Conservation (phyloP, 1,140 invertebrate genomes). For the Drosophila miranda region DNA sequence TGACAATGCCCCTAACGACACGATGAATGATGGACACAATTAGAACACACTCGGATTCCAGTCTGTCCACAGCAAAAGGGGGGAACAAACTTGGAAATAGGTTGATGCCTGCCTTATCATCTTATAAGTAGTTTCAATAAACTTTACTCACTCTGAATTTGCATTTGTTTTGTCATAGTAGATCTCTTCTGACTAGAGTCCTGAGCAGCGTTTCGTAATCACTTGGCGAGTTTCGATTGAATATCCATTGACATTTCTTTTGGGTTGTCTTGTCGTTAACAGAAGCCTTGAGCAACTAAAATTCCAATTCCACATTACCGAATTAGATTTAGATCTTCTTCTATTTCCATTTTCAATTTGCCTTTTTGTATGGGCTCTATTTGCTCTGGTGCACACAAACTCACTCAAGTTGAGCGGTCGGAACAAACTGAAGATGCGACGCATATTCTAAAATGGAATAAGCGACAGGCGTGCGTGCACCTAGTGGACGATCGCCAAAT, state of each 20-base stretch:
- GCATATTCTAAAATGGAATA: constrained; percentile 69
- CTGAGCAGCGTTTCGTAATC: constrained; percentile 59
- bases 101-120: constrained; percentile 13
- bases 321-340: constrained; percentile 62
- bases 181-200: constrained; percentile 6
- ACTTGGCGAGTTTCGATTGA: constrained; percentile 34
- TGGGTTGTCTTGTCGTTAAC: constrained; percentile 32
- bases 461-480: constrained; percentile 53
- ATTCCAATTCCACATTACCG: constrained; percentile 65
- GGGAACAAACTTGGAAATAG: constrained; percentile 17
- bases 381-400: constrained; percentile 54
- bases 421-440: constrained; percentile 68
- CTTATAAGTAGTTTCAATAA: background rate
- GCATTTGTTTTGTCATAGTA: constrained; percentile 10
- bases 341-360: constrained; percentile 34
- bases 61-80: constrained; percentile 28
- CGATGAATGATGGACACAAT: constrained; percentile 65
- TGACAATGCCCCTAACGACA: constrained; percentile 57
- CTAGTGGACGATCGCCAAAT: constrained; percentile 58
- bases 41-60: constrained; percentile 39
- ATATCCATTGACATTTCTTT: constrained; percentile 28
- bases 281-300: constrained; percentile 59
- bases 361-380: constrained; percentile 27
- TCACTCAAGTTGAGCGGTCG: constrained; percentile 76
- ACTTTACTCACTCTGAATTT: constrained; percentile 45